Evolutionary conservation across 2,888 invertebrate genomes (phyloP), one percentile per base, ranked within the genome.

Genomic region (Chelonus formosanus): DNA sequence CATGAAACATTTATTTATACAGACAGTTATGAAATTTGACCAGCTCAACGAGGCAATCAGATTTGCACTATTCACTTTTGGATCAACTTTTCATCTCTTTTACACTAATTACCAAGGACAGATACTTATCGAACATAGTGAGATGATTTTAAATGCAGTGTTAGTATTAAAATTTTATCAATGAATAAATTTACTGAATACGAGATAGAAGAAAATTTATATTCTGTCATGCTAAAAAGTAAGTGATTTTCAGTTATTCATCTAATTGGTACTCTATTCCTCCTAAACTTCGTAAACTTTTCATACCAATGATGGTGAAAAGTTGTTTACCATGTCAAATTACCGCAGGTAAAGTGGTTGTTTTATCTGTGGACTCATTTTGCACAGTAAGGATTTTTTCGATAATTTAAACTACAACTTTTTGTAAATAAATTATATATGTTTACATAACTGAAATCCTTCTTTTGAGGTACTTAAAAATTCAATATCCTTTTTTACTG

Each of bases 401-500:
- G 5, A 4, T 40, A 40, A n/a, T 44, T 8, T 7, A 44, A 35
- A 57, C 35, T 45, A 0, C 4, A 32, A 36, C 20, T 20, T n/a
- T 40, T 3, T 10, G 3, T 34, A 3, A 3, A 8, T 44, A 8
- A 57, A n/a, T 6, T 4, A 44, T 7, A 10, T 6, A 45, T 53
- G 6, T 32, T 64, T 58, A 34, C 8, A 64, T 71, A 20, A 20
- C 20, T 20, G 20, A 20, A 20, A 20, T 20, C 20, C 20, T 20
- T 20, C 20, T 20, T 20, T 20, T 3, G 57, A 72, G 71, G 64
- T 69, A 0, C 36, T 73, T 4, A 68, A 67, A 57, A 70, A 58
- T 36, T 65, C 73, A 1, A 65, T 73, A 61, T 73, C 73, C 3
- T 73, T 68, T 58, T 72, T 73, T 8, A 73, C 71, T 35, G 70